Conservation (phyloP, 2,113 vertebrate species). For the Cochlearius cochlearius region DNA sequence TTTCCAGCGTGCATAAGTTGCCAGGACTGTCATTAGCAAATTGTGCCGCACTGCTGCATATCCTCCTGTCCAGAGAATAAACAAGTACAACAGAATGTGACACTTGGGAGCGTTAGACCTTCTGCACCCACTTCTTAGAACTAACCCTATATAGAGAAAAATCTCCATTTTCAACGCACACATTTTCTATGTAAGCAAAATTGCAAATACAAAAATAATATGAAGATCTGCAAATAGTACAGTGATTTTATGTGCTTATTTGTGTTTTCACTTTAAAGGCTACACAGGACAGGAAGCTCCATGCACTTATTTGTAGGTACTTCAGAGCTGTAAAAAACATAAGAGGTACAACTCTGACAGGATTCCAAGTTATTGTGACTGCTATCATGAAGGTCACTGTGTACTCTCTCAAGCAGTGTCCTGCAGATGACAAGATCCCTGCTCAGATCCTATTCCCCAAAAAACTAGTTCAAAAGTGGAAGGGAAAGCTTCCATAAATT, state of each 20-base stretch:
- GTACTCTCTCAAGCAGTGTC: neutral
- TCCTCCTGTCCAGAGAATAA: neutral
- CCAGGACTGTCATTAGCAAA: neutral
- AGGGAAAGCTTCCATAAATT: neutral
- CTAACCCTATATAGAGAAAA: neutral
- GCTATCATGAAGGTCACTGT: neutral
- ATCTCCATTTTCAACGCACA: neutral
- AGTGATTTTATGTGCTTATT: neutral
- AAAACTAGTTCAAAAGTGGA: neutral
- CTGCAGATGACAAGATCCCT: neutral
- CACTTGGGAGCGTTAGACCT: neutral
- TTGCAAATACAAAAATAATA: neutral
- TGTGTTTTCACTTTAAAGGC: neutral
- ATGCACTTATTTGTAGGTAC: neutral
- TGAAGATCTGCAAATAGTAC: neutral
- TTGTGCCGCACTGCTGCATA: neutral
- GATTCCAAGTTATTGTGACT: neutral
- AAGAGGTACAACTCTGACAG: neutral
- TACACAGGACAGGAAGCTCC: neutral
- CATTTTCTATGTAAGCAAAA: neutral
- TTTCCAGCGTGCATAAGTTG: rapidly evolving
- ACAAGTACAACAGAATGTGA: neutral
- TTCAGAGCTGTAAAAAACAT: neutral
- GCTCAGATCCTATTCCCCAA: neutral
- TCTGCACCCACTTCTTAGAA: neutral